Conservation (phyloP, 2,113 vertebrate species). For the Syngnathoides biaculeatus region DNA sequence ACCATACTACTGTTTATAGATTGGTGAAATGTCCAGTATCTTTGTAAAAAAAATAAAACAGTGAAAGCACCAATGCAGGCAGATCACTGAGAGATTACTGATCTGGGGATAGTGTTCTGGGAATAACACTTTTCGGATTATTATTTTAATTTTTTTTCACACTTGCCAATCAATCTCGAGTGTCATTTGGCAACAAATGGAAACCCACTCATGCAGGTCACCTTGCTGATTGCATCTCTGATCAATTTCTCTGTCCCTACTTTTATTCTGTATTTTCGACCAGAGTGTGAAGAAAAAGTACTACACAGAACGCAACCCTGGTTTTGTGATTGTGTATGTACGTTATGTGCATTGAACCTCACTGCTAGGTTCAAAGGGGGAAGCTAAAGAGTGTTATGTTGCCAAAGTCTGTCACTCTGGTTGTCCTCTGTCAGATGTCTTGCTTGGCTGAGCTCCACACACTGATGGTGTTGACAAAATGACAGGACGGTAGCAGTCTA, state of each 20-base stretch:
- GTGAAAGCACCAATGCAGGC: neutral
- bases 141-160: constrained; percentile 10
- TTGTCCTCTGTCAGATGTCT: constrained; percentile 72
- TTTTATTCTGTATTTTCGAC: neutral
- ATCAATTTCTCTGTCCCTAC: constrained; percentile 27
- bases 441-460: constrained; percentile 69
- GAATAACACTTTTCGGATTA: constrained; percentile 2
- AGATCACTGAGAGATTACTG: constrained; percentile 3
- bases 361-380: constrained; percentile 37
- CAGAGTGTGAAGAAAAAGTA: constrained; percentile 12
- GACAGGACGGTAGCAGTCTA: constrained; percentile 67
- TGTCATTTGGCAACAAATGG: constrained; percentile 47
- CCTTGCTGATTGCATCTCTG: constrained; percentile 39
- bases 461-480: constrained; percentile 74
- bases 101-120: constrained; percentile 9
- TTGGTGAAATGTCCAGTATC: constrained; percentile 4
- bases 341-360: constrained; percentile 39
- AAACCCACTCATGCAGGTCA: constrained; percentile 46
- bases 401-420: constrained; percentile 68
- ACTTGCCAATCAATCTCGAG: constrained; percentile 47
- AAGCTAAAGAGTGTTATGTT: constrained; percentile 59
- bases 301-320: constrained; percentile 12
- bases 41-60: constrained; percentile 7
- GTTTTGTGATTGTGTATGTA: constrained; percentile 15
- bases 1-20: constrained; percentile 4